Percentiles rank a stretch among this genome's conserved stretches.
phyloP scores from a whole-genome alignment of 2,888 invertebrate genomes.

The Leuctra nigra region DNA sequence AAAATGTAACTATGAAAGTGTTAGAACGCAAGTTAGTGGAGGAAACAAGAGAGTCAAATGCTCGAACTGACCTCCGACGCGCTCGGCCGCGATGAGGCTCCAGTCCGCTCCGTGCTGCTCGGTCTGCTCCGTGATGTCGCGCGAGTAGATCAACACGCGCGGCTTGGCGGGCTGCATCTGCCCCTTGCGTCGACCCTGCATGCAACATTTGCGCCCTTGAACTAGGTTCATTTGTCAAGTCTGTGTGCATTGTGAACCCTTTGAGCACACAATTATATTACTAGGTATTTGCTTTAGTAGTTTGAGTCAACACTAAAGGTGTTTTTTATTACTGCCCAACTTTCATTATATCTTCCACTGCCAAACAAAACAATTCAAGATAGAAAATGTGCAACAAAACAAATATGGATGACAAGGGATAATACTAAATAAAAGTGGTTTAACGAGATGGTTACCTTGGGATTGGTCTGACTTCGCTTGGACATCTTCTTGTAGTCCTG shows the following conservation, averaged over 20 bases:
- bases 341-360: background rate
- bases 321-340: no score
- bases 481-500: constrained; percentile 64
- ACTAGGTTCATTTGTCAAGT: no score
- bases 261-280: no score
- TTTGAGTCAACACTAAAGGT: no score
- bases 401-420: background rate
- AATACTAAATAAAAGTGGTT: no score
- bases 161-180: constrained; percentile 53
- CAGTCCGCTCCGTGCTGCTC: constrained; percentile 47
- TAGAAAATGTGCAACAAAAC: background rate
- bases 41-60: background rate
- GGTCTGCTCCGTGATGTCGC: constrained; percentile 46
- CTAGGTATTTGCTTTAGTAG: no score
- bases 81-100: constrained; percentile 52
- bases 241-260: no score
- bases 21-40: no score
- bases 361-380: background rate
- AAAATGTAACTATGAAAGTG: no score
- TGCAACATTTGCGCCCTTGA: no score
- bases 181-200: constrained; percentile 42
- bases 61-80: constrained; percentile 45
- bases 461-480: constrained; percentile 25
- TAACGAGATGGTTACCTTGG: constrained; percentile 15
- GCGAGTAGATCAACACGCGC: constrained; percentile 53